Evolutionary conservation across 2,888 invertebrate species (phyloP).

Genomic region (Dryocosmus kuriphilus): DNA sequence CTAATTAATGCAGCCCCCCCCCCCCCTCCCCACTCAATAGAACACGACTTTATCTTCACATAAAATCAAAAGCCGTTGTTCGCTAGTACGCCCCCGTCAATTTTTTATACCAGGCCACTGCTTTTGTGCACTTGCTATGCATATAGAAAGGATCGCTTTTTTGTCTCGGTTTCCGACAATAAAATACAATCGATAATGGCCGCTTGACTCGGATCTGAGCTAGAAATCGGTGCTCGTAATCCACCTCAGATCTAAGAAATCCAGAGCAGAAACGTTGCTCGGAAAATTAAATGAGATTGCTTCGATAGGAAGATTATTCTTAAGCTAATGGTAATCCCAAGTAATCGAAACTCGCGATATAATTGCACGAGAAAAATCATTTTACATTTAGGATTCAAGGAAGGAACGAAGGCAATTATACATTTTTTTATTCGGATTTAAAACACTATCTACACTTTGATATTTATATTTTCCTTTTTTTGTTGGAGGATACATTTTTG

Average conservation of each 20-base stretch:
- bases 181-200: constrained; percentile 16
- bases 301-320: not conserved
- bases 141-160: not conserved
- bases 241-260: not conserved
- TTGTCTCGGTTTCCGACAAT: not conserved
- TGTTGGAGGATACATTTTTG: no score
- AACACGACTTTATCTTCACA: constrained; percentile 24
- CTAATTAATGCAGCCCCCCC: constrained; percentile 21
- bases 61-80: constrained; percentile 31
- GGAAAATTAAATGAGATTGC: not conserved
- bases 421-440: no score
- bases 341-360: not conserved
- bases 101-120: not conserved
- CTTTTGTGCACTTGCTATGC: not conserved
- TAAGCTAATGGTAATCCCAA: not conserved
- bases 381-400: not conserved
- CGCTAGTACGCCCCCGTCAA: not conserved
- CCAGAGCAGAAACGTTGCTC: not conserved
- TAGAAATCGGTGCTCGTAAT: not conserved
- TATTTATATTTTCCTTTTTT: no score
- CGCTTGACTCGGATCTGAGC: not conserved
- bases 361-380: not conserved
- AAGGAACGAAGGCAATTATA: not conserved
- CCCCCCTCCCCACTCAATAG: not conserved
- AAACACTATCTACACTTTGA: no score